phyloP scores from a whole-genome alignment of 2,113 vertebrate species.

The Tyrannus savana region DNA sequence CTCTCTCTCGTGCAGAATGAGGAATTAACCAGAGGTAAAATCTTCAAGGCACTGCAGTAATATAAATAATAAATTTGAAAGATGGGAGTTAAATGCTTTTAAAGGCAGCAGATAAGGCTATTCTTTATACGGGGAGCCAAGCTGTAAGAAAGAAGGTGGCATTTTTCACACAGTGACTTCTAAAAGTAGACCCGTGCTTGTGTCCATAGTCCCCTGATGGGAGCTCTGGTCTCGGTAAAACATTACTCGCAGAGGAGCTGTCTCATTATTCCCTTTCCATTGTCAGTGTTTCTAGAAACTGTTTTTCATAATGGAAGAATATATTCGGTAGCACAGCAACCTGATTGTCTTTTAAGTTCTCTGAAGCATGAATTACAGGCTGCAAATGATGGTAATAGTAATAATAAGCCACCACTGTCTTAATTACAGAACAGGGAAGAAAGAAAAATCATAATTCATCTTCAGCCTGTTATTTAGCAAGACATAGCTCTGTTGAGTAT shows the following conservation, averaged over 20 bases:
- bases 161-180: neutral
- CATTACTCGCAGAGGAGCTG: fast-evolving
- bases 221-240: neutral
- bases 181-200: neutral
- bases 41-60: neutral
- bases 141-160: neutral
- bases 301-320: neutral
- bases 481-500: neutral
- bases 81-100: neutral
- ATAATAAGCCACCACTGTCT: neutral
- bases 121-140: neutral
- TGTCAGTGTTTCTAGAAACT: neutral
- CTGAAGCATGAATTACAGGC: neutral
- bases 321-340: neutral
- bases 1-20: neutral
- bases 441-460: neutral
- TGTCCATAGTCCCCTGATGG: neutral
- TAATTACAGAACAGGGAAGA: neutral
- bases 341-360: neutral
- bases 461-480: neutral
- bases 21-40: neutral
- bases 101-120: neutral
- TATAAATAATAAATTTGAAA: neutral
- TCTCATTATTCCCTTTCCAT: neutral
- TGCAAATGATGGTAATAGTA: neutral